Conservation (phyloP, 2,113 vertebrate genomes). For the Smithornis capensis region DNA sequence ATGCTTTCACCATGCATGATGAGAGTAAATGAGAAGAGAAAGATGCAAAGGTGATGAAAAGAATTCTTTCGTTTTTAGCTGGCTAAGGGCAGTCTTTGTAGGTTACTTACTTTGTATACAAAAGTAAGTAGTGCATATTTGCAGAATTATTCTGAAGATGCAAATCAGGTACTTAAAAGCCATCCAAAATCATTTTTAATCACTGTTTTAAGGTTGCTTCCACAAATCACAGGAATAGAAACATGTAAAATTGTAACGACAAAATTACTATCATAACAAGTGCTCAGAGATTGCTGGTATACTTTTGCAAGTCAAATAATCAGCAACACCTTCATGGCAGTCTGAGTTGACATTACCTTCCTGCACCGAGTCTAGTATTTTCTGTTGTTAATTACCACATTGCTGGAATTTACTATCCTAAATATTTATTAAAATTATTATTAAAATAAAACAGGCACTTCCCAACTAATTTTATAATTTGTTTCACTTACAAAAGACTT, state of each 20-base stretch:
- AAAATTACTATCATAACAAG: neutral
- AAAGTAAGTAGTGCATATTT: neutral
- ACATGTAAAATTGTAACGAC: neutral
- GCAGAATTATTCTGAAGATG: neutral
- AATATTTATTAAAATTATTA: neutral
- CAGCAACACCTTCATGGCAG: neutral
- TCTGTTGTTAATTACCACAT: neutral
- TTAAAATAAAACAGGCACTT: neutral
- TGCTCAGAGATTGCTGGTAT: neutral
- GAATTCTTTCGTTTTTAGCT: neutral
- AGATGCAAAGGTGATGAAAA: neutral
- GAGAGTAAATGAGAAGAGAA: neutral
- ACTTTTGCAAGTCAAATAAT: neutral
- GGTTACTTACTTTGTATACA: neutral
- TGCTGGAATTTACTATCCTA: neutral
- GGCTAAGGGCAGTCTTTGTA: neutral
- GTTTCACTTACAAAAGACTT: neutral
- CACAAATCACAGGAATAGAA: neutral
- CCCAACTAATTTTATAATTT: neutral
- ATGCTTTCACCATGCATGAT: neutral
- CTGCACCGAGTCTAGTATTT: neutral
- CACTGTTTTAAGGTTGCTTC: neutral
- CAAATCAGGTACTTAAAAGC: neutral
- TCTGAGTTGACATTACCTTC: neutral
- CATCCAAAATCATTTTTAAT: neutral